Percentiles rank a stretch among this genome's conserved stretches.
These are phyloP conservation scores for Synanthedon formicaeformis DNA, from an alignment of 2,888 invertebrate species.

Conservation along the genomic window DNA sequence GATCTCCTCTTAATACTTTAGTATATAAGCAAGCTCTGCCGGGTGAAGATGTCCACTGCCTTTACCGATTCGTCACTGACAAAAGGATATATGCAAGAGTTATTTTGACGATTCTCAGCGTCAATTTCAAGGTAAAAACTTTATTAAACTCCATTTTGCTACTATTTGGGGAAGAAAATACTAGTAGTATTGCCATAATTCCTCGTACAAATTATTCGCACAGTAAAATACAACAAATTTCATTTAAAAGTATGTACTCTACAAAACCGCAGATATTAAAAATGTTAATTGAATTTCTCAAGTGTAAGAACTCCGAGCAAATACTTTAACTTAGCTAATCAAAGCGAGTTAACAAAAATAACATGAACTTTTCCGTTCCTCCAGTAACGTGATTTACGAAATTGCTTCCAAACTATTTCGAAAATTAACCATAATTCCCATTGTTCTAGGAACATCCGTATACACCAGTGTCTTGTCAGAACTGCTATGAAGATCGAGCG, in stretches of 20 bases:
- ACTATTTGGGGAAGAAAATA: no score
- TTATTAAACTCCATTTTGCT: neutral
- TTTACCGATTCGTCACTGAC: slow-evolving; percentile 87
- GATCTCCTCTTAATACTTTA: slow-evolving; percentile 88
- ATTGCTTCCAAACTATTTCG: neutral
- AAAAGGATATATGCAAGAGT: slow-evolving; percentile 84
- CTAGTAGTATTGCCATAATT: no score
- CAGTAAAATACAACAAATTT: neutral
- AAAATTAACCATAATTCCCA: neutral
- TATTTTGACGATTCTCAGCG: slow-evolving; percentile 79
- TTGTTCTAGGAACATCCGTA: slow-evolving; percentile 77
- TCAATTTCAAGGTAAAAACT: slow-evolving; percentile 80
- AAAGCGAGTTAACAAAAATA: neutral
- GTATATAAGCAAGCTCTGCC: slow-evolving; percentile 85
- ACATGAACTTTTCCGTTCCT: neutral
- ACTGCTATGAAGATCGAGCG: slow-evolving; percentile 87
- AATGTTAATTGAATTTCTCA: neutral
- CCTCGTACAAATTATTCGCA: no score
- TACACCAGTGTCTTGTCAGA: slow-evolving; percentile 83
- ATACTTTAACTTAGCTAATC: neutral
- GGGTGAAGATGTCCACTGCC: slow-evolving; percentile 80
- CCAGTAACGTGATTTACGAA: neutral
- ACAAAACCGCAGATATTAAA: neutral
- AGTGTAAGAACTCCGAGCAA: neutral
- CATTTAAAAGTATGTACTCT: neutral